Conservation (phyloP, 2,888 invertebrate species). For the Drosophila suboccidentalis region DNA sequence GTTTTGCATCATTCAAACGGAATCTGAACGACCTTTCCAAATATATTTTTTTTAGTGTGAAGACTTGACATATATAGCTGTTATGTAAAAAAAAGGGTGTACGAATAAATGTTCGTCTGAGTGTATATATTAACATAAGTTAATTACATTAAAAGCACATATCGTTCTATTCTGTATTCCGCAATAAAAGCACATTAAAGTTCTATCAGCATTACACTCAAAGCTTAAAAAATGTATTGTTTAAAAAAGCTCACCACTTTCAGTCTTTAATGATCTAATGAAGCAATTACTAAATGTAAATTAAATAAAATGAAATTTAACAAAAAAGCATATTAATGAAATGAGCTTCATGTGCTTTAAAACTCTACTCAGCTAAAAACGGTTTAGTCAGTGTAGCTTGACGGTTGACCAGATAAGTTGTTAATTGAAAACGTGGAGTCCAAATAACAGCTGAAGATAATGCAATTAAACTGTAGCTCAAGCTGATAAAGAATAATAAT, state of each 20-base stretch:
- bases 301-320: neutral
- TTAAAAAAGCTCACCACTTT: neutral
- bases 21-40: too few species aligned
- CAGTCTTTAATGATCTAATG: neutral
- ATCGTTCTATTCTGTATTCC: neutral
- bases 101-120: too few species aligned
- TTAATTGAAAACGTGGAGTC: conserved; percentile 12
- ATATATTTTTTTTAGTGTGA: too few species aligned
- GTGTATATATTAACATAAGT: too few species aligned
- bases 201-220: neutral
- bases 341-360: conserved; percentile 30
- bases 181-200: neutral
- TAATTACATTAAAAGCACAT: neutral
- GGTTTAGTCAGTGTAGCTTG: conserved; percentile 12
- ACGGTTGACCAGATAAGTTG: conserved; percentile 9
- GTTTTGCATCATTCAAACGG: too few species aligned
- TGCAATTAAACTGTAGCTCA: conserved; percentile 14
- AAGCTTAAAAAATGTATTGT: neutral
- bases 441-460: neutral
- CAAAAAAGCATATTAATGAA: neutral
- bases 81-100: too few species aligned
- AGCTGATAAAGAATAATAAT: conserved; percentile 26
- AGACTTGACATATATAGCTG: too few species aligned
- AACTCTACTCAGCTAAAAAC: neutral
- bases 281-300: neutral